Percentiles rank a stretch among this genome's conserved stretches.
phyloP scores from a whole-genome alignment of 2,888 invertebrate species.

The Cephus rjabovi region DNA sequence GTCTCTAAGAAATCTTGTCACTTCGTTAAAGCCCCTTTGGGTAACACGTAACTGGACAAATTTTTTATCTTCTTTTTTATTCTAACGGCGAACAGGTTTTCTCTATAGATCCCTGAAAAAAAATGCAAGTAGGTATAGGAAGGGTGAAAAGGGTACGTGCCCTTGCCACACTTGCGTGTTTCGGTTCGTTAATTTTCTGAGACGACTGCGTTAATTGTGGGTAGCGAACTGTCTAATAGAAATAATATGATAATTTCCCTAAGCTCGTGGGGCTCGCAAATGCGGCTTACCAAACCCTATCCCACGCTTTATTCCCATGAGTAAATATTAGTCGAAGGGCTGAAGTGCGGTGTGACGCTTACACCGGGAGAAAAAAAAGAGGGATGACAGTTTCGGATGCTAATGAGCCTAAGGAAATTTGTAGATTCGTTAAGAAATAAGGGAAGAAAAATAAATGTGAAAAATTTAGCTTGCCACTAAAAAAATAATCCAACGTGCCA shows the following conservation, averaged over 20 bases:
- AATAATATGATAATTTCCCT: constrained; percentile 63
- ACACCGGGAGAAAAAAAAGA: too few species aligned
- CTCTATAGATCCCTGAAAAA: constrained; percentile 18
- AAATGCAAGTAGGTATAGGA: constrained; percentile 19
- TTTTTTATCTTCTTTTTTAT: constrained; percentile 17
- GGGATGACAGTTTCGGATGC: too few species aligned
- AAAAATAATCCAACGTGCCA: too few species aligned
- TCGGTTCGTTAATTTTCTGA: constrained; percentile 61
- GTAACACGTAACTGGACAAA: constrained; percentile 29
- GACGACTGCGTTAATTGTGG: constrained; percentile 61
- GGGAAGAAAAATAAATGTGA: too few species aligned
- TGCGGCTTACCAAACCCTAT: constrained; percentile 1
- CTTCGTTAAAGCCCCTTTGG: constrained; percentile 44
- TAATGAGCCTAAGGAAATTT: too few species aligned
- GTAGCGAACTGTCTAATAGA: constrained; percentile 63
- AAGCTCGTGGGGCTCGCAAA: constrained; percentile 1
- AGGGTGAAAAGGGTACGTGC: constrained; percentile 25
- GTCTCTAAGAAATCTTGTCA: constrained; percentile 41
- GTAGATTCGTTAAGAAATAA: too few species aligned
- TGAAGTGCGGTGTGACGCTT: too few species aligned
- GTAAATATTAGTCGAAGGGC: constrained; percentile 21
- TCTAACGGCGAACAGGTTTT: constrained; percentile 51
- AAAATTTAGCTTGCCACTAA: too few species aligned
- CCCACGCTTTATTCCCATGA: constrained; percentile 15
- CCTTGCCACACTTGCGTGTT: constrained; percentile 31